These are phyloP conservation scores for Drosophila tsacasi DNA, from an alignment of 1,140 invertebrate genomes.

Conservation along the genomic window DNA sequence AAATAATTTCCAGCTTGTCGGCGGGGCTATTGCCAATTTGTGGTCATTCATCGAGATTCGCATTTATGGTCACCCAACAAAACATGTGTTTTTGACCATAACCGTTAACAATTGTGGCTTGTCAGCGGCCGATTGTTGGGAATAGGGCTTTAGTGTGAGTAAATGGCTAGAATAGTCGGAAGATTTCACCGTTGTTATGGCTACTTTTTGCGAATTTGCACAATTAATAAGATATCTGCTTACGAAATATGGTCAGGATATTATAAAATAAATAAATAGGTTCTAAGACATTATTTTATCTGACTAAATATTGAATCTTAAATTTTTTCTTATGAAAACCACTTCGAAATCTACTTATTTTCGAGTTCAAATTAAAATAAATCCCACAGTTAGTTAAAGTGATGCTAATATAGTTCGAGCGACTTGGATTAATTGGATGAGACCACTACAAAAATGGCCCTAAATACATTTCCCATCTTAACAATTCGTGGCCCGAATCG, in stretches of 20 bases:
- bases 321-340: too few species aligned
- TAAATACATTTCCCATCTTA: slow-evolving; percentile 19
- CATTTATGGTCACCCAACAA: slow-evolving; percentile 54
- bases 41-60: slow-evolving; percentile 54
- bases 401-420: not conserved
- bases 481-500: slow-evolving; percentile 37
- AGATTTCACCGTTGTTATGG: not conserved
- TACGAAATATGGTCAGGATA: not conserved
- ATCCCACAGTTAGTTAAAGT: not conserved
- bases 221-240: not conserved
- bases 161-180: not conserved
- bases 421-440: slow-evolving; percentile 2
- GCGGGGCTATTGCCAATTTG: slow-evolving; percentile 51
- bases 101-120: slow-evolving; percentile 54
- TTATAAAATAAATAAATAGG: not conserved
- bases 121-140: slow-evolving; percentile 15
- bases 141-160: slow-evolving; percentile 4
- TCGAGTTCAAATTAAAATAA: not conserved
- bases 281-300: too few species aligned
- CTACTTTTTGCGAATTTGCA: not conserved
- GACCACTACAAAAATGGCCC: not conserved
- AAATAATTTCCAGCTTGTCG: slow-evolving; percentile 64
- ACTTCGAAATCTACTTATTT: too few species aligned
- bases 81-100: slow-evolving; percentile 59
- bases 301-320: not conserved